phyloP scores from a whole-genome alignment of 2,113 vertebrate species.

The Gavia stellata region DNA sequence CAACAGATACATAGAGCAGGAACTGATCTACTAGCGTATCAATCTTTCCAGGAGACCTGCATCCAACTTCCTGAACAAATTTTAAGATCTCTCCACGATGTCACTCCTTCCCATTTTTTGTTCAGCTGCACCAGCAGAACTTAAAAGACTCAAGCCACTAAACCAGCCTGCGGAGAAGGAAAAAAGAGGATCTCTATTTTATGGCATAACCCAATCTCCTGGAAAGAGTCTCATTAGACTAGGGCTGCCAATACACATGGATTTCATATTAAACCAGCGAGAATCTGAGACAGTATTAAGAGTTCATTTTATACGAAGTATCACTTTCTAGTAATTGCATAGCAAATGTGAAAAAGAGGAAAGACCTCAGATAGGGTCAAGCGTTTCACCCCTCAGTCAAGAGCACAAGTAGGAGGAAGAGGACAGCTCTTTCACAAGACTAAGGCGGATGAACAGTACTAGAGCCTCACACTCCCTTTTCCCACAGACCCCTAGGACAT shows the following conservation, averaged over 20 bases:
- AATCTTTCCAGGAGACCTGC: neutral
- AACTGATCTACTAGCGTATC: neutral
- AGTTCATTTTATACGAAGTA: neutral
- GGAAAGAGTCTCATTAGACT: neutral
- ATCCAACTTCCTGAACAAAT: neutral
- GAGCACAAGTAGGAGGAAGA: neutral
- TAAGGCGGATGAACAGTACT: neutral
- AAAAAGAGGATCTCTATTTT: neutral
- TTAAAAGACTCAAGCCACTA: neutral
- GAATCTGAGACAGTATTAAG: neutral
- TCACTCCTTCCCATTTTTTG: neutral
- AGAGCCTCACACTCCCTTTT: neutral
- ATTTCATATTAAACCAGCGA: neutral
- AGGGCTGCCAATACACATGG: neutral
- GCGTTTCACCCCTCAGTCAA: neutral
- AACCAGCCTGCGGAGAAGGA: neutral
- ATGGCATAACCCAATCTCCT: neutral
- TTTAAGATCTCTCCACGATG: neutral
- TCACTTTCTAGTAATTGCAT: neutral
- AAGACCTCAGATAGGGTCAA: neutral
- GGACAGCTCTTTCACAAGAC: neutral
- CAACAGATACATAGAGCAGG: neutral
- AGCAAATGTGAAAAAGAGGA: neutral
- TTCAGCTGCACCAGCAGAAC: neutral
- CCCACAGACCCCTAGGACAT: neutral